Base-by-base conservation (phyloP, 2,888 invertebrate genomes). In the Temnothorax rugatulus region DNA sequence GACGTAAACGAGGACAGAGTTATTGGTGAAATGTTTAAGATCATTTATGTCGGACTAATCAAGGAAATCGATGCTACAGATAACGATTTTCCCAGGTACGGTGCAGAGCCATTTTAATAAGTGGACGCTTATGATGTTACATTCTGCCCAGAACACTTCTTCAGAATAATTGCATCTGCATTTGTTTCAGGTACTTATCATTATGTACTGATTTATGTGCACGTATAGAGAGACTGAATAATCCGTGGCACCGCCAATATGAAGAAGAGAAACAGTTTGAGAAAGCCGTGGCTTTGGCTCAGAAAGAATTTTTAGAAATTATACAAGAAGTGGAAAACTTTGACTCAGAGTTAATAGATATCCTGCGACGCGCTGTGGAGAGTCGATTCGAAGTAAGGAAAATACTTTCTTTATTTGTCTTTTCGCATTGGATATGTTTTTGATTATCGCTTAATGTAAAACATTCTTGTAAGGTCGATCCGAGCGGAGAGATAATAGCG, bases 401-500 rank as follows among this genome's bases (percentile, higher is more conserved):
- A 5, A 29, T 11, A 2, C 38, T 47, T 34, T 0, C 7, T 15
- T 15, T 13, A 4, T 59, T 44, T 79, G 15, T 21, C 13, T 68
- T 18, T n/a, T n/a, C 0, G n/a, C 1, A 5, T 34, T 34, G 34
- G 34, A 9, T 25, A 50, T 4, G 18, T 84, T 71, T 79, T 3
- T 8, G 54, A 73, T 66, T 54, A 54, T 83, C 47, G 29, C 61
- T 81, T 63, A 21, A 64, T 54, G 74, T 38, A 81, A 77, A 57
- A 44, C 44, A 75, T 69, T 64, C 11, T 18, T 0, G 0, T 34
- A 34, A 95, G 95, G 88, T 93, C 8, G 93, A 94, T 88, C 86
- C 93, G 21, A 94, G 97, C 77, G 99, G 99, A 0, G 96, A 98
- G 95, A 98, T 99, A 69, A 95, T 99, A 0, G 95, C 97, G 88